Percentiles rank a stretch among this genome's conserved stretches.
Evolutionary conservation across 1,140 invertebrate species (phyloP).

Genomic region (Papilio glaucus): DNA sequence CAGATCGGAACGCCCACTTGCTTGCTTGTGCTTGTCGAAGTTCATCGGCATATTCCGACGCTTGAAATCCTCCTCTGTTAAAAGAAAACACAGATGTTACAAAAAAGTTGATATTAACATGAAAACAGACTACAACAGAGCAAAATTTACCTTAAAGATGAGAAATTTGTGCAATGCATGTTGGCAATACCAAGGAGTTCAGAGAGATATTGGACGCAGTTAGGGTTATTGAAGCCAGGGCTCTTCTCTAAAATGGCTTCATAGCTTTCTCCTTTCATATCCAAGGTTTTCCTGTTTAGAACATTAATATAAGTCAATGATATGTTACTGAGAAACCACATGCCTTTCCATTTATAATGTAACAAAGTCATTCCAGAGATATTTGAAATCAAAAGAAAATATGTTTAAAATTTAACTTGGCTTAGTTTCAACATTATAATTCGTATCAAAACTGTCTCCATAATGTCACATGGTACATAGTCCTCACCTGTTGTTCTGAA

Average conservation of each 20-base stretch:
- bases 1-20: conserved; percentile 96
- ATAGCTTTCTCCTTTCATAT: conserved; percentile 91
- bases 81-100: conserved; percentile 46
- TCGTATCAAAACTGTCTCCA: conserved; percentile 65
- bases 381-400: conserved; percentile 53
- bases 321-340: conserved; percentile 42
- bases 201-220: conserved; percentile 91
- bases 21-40: conserved; percentile 94
- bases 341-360: conserved; percentile 51
- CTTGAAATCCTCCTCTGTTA: conserved; percentile 89
- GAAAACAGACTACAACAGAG: conserved; percentile 35
- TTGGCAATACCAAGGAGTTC: conserved; percentile 88
- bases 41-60: conserved; percentile 91
- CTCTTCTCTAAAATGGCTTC: conserved; percentile 93
- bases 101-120: conserved; percentile 40
- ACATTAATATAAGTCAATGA: conserved; percentile 49
- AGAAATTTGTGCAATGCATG: conserved; percentile 89
- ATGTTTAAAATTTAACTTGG: conserved; percentile 52
- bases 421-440: conserved; percentile 64
- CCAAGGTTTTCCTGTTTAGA: conserved; percentile 89
- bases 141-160: conserved; percentile 87
- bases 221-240: conserved; percentile 95
- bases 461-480: conserved; percentile 77
- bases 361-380: conserved; percentile 53
- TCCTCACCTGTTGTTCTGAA: conserved; percentile 82